These are phyloP conservation scores for Athene noctua DNA, from an alignment of 2,113 vertebrate genomes.

Conservation along the genomic window DNA sequence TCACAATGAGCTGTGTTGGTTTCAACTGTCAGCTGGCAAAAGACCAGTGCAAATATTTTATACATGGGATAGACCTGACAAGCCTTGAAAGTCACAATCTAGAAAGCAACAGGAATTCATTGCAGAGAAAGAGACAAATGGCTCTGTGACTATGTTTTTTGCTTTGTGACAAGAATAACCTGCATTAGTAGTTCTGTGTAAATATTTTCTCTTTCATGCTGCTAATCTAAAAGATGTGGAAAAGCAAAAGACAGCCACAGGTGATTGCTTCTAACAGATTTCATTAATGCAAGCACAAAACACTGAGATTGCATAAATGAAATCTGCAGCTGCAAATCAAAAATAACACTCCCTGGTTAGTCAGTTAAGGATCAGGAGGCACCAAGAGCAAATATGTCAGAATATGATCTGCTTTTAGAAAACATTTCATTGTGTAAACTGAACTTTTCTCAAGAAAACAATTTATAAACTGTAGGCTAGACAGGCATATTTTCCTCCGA, in stretches of 20 bases:
- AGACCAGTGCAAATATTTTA: neutral
- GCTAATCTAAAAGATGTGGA: neutral
- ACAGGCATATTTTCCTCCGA: neutral
- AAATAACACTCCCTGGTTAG: neutral
- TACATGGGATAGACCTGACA: neutral
- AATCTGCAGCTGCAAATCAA: conserved; percentile 6
- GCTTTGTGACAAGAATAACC: neutral
- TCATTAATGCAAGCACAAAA: neutral
- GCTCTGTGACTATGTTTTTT: neutral
- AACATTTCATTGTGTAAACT: neutral
- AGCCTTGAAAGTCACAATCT: neutral
- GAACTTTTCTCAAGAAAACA: neutral
- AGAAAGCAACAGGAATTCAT: neutral
- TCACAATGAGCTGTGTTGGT: neutral
- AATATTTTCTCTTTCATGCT: neutral
- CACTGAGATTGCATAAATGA: neutral
- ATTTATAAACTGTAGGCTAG: neutral
- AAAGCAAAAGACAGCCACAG: neutral
- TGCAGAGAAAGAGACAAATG: neutral
- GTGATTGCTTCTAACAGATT: conserved; percentile 21
- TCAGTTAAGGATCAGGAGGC: neutral
- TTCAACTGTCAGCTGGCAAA: neutral
- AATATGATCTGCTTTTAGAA: neutral
- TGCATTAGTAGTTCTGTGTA: neutral
- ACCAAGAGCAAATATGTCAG: neutral